These are phyloP conservation scores for Rotaria macrura DNA, from an alignment of 2,888 invertebrate species.

Conservation along the genomic window DNA sequence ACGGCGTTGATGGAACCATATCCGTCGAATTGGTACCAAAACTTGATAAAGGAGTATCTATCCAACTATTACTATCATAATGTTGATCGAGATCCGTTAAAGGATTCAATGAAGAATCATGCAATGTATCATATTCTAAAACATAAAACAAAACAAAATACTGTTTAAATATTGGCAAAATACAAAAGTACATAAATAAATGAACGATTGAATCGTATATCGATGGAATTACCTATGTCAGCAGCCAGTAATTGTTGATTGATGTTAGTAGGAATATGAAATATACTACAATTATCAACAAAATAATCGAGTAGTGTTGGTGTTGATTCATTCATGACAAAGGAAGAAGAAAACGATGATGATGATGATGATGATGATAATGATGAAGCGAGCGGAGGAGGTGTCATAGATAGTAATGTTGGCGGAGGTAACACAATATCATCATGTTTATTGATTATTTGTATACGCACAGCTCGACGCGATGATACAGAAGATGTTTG, in stretches of 20 bases:
- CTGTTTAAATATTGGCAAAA: too few species aligned
- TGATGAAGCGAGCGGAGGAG: neutral
- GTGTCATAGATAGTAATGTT: neutral
- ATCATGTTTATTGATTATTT: slow-evolving; percentile 8
- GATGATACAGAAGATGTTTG: neutral
- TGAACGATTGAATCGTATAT: neutral
- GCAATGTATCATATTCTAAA: neutral
- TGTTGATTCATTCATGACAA: neutral
- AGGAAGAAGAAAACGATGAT: neutral
- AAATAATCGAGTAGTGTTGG: neutral
- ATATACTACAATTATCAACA: neutral
- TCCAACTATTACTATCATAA: neutral
- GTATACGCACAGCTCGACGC: neutral
- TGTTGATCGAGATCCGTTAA: neutral
- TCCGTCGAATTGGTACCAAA: neutral
- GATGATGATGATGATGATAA: neutral
- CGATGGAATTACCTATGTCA: neutral
- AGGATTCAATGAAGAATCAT: neutral
- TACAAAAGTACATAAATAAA: too few species aligned
- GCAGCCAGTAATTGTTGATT: neutral
- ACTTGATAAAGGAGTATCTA: neutral
- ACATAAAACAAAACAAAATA: too few species aligned
- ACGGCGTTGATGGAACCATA: neutral
- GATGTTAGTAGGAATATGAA: neutral
- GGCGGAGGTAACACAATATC: neutral